Conservation (phyloP, 2,888 invertebrate genomes). For the Apotomis betuletana region DNA sequence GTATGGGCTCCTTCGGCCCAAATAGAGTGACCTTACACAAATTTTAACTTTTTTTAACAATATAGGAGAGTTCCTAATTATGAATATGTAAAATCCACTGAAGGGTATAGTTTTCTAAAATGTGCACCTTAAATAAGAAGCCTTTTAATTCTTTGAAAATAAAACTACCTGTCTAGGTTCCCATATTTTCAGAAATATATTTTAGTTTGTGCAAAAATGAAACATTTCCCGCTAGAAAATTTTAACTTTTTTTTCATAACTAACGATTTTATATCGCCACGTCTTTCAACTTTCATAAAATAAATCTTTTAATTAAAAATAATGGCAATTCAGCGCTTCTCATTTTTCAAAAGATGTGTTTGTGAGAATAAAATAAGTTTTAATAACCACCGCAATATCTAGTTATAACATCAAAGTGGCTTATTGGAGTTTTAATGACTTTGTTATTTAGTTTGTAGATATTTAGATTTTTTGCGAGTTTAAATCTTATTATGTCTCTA, state of each 20-base stretch:
- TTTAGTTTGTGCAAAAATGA: background rate
- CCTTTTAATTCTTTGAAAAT: no score
- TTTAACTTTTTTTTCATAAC: no score
- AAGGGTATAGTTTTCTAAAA: no score
- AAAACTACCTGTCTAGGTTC: no score
- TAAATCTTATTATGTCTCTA: background rate
- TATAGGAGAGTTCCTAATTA: no score
- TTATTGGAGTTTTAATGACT: conserved; percentile 13
- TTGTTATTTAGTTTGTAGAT: conserved; percentile 14
- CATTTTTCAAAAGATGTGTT: conserved; percentile 7
- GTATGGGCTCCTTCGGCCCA: no score
- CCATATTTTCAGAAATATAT: background rate
- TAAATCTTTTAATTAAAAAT: conserved; percentile 14
- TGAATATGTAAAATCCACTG: no score
- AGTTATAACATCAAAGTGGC: conserved; percentile 21
- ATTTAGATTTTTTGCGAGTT: background rate
- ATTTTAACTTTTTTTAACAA: no score
- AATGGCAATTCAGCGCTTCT: background rate
- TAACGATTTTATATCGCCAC: background rate
- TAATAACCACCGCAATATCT: conserved; percentile 17
- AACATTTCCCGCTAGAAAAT: background rate
- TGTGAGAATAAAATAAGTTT: conserved; percentile 5
- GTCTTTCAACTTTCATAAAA: background rate
- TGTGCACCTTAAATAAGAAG: no score
- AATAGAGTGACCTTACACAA: no score